Evolutionary conservation across 2,797 vertebrate genomes (phyloP).

Genomic region (Danionella dracula): DNA sequence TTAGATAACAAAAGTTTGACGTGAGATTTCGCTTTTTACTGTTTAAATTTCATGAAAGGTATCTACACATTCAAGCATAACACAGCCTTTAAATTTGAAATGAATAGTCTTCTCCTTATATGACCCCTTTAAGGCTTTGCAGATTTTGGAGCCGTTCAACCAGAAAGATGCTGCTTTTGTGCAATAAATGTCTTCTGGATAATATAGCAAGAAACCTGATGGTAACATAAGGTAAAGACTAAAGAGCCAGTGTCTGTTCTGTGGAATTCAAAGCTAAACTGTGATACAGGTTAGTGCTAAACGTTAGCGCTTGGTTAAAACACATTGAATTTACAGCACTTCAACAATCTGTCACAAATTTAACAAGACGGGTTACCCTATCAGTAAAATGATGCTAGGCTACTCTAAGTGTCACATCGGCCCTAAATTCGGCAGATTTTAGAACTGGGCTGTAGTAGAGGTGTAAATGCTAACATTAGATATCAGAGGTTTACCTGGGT

Average conservation of each 20-base stretch:
- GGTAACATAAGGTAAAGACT: not conserved
- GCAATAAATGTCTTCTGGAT: not conserved
- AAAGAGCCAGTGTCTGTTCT: not conserved
- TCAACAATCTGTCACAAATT: not conserved
- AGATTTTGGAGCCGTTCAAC: not conserved
- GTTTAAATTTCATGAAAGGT: too few species aligned
- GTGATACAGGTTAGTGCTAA: constrained; percentile 20
- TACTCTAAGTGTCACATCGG: not conserved
- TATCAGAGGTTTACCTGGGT: constrained; percentile 59
- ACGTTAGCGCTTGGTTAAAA: constrained; percentile 12
- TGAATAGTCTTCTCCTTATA: not conserved
- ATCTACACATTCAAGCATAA: too few species aligned
- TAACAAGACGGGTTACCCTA: constrained; percentile 11
- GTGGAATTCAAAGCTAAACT: constrained; percentile 5
- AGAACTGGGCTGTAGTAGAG: constrained; percentile 43
- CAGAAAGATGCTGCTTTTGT: not conserved
- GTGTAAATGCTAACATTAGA: constrained; percentile 59
- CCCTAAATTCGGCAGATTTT: constrained; percentile 31
- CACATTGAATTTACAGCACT: not conserved
- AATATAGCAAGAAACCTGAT: not conserved
- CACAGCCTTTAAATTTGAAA: not conserved
- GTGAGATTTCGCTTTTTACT: too few species aligned
- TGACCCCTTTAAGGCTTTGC: not conserved
- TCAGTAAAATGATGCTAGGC: constrained; percentile 2
- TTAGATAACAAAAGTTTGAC: too few species aligned